Evolutionary conservation across 2,888 invertebrate species (phyloP), one percentile per base, ranked within the genome.

Genomic region (Heliconius erato): DNA sequence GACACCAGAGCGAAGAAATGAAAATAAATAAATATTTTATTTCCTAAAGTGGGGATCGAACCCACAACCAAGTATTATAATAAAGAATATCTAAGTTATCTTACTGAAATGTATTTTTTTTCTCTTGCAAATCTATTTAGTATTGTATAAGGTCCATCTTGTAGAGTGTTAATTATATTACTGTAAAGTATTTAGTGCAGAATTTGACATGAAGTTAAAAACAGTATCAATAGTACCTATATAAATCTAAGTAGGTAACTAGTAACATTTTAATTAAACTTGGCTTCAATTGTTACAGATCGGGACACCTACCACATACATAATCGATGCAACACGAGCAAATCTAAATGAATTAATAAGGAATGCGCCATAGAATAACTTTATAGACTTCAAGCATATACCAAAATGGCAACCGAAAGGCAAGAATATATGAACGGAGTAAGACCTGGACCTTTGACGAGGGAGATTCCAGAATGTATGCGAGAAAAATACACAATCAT

Each of bases 381-480:
- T 78, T 28, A 23, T 71, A 82, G 32, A 19, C 63, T 74, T 14
- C n/a, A 77, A 78, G 4, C 28, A 54, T 28, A 32, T 32, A 81
- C 44, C 71, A 84, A 83, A 87, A 94, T 94, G 94, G 81, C 88
- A 79, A 84, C 86, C 23, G 93, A 95, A 88, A 92, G 93, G 7
- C 94, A 94, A 85, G 95, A 95, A 85, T 95, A 95, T 84, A 89
- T 94, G 68, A 94, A 94, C 83, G 96, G 95, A 69, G 91, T 94
- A 89, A 91, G 90, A 88, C 94, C 92, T 3, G 96, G 96, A 2
- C 95, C 96, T 54, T 90, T 96, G 12, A 95, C 95, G 0, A 91
- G 94, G 79, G 95, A 96, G 87, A 96, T 96, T 65, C 96, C 96
- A 16, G 95, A 95, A 82, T 96, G 96, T 85, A 95, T 96, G 95